These are phyloP conservation scores for Thripadectes ignobilis DNA, from an alignment of 2,797 vertebrate genomes.

Conservation along the genomic window DNA sequence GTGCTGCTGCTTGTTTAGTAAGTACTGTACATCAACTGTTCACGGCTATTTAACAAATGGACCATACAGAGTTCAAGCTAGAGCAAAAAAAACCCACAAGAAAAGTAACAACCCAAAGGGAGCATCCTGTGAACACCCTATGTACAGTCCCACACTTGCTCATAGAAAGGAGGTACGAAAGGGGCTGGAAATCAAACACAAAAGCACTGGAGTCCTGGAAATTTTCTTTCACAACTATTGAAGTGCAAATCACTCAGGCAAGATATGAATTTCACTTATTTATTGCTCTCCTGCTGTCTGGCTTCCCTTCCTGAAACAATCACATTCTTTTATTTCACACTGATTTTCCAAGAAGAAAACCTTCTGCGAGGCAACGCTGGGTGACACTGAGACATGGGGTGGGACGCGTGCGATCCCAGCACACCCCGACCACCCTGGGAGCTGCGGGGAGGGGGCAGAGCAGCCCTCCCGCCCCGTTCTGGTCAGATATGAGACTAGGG, in stretches of 20 bases:
- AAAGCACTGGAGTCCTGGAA: conserved; percentile 73
- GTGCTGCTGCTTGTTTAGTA: conserved; percentile 75
- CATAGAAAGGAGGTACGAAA: conserved; percentile 72
- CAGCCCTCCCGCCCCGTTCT: accelerated
- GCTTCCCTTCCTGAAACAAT: conserved; percentile 63
- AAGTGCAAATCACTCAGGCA: conserved; percentile 78
- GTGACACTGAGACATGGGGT: not conserved
- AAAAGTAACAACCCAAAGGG: conserved; percentile 63
- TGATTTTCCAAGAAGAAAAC: conserved; percentile 69
- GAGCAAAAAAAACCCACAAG: conserved; percentile 71
- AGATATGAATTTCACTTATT: conserved; percentile 74
- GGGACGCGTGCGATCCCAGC: not conserved
- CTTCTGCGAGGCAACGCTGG: conserved; percentile 30
- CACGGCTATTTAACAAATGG: conserved; percentile 75
- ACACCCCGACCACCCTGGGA: not conserved
- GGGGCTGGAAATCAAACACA: conserved; percentile 74
- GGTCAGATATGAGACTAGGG: not conserved
- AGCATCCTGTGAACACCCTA: conserved; percentile 51
- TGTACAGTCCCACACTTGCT: conserved; percentile 75
- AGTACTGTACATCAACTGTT: conserved; percentile 77
- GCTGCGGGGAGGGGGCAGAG: not conserved
- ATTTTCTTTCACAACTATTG: conserved; percentile 76
- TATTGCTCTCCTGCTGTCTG: conserved; percentile 80
- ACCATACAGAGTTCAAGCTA: conserved; percentile 77
- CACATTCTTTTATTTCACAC: conserved; percentile 59